Evolutionary conservation across 1,140 invertebrate species (phyloP), one percentile per base, ranked within the genome.

Genomic region (Meloidogyne hapla): DNA sequence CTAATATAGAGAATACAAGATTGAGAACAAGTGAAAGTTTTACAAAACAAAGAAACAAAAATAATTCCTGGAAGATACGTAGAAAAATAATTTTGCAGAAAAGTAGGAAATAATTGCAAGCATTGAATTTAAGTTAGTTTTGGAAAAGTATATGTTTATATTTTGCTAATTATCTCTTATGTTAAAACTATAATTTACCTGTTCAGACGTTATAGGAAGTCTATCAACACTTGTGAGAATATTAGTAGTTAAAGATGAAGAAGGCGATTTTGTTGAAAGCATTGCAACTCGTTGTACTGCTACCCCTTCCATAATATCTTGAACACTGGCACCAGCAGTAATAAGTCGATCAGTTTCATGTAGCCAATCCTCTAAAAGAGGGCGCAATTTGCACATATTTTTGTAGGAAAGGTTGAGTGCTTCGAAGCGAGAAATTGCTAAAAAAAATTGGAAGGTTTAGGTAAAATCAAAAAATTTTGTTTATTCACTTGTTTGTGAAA

Each of bases 301-400:
- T 13, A 40, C 73, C 10, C 69, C 82, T 67, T 84, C 81, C 71
- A 85, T 74, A 23, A 84, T 77, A 72, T 84, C 81, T 69, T 73
- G 69, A 77, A 88, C 76, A 69, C 84, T 75, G 66, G 85, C 75
- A 79, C 86, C 85, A 33, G 40, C 70, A 75, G 76, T 79, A 48
- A 94, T 88, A 18, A 92, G 92, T 78, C 92, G 92, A 88, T 98
- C 95, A 0, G 95, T 94, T 88, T 98, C 95, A 86, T 95, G 93
- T 28, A 99, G 88, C 96, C 96, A 98, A 88, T 98, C 96, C 87
- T 97, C 94, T 12, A 99, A 90, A 62, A 98, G 89, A 0, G 96
- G 96, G 88, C 98, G 98, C 83, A 98, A 89, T 88, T 99, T 99
- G 90, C 96, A 98, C 96, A 99, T 99, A 87, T 99, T 99, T 88